Conservation (phyloP, 2,888 invertebrate species). For the Amphipoea oculea region DNA sequence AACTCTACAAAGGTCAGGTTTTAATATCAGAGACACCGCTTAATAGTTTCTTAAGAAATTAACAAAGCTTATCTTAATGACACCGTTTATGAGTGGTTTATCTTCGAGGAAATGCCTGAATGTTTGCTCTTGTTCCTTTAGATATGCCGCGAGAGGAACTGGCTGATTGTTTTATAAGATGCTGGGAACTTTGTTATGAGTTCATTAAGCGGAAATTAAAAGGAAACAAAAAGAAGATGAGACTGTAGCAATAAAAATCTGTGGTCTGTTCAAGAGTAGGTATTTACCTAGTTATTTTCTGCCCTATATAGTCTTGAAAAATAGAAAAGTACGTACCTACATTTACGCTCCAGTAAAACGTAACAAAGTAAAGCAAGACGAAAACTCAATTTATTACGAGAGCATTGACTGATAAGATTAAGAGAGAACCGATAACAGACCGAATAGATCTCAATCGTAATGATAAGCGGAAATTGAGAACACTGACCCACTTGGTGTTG, state of each 20-base stretch:
- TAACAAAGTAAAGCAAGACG: constrained; percentile 26
- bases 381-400: constrained; percentile 51
- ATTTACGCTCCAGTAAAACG: neutral
- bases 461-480: constrained; percentile 63
- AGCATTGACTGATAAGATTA: constrained; percentile 65
- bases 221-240: neutral
- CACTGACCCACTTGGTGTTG: constrained; percentile 61
- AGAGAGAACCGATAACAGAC: constrained; percentile 49
- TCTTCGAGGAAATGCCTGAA: constrained; percentile 79
- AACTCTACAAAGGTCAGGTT: constrained; percentile 72
- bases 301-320: neutral
- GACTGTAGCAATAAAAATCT: neutral
- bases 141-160: constrained; percentile 66
- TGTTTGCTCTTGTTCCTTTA: constrained; percentile 79
- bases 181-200: constrained; percentile 50
- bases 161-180: constrained; percentile 59
- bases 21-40: constrained; percentile 76
- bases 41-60: constrained; percentile 83
- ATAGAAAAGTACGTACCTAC: neutral
- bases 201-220: constrained; percentile 27
- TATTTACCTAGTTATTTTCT: neutral
- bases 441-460: constrained; percentile 63
- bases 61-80: constrained; percentile 83
- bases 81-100: constrained; percentile 78
- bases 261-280: neutral